These are phyloP conservation scores for Epinotia demarniana DNA, from an alignment of 2,888 invertebrate species.

Conservation along the genomic window DNA sequence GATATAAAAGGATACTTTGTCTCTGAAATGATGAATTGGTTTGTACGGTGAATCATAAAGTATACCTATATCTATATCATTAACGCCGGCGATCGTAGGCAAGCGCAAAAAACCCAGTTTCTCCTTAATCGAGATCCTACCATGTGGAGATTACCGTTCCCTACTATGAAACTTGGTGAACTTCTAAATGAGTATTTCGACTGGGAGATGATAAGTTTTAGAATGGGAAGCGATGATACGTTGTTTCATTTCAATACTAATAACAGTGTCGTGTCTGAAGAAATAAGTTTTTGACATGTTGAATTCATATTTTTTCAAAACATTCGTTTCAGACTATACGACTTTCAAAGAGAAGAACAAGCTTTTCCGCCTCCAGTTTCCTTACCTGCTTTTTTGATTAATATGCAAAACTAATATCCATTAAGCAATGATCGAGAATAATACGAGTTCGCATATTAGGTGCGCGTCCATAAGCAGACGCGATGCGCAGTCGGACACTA, in stretches of 20 bases:
- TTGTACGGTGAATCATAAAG: constrained; percentile 19
- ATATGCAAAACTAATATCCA: not conserved
- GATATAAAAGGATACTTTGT: constrained; percentile 16
- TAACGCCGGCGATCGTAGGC: constrained; percentile 33
- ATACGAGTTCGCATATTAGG: constrained; percentile 39
- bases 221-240: not conserved
- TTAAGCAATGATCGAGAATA: constrained; percentile 20
- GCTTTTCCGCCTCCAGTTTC: not conserved
- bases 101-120: constrained; percentile 47
- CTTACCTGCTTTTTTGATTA: not conserved
- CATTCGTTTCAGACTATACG: too few species aligned
- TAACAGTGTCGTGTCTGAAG: not conserved
- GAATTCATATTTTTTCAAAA: too few species aligned
- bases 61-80: constrained; percentile 42
- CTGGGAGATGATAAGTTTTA: not conserved
- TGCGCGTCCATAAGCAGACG: constrained; percentile 46
- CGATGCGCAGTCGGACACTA: constrained; percentile 47
- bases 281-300: too few species aligned
- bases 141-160: constrained; percentile 17
- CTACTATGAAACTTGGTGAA: constrained; percentile 35
- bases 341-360: too few species aligned
- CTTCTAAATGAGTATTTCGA: constrained; percentile 1
- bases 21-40: constrained; percentile 18
- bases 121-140: constrained; percentile 41
- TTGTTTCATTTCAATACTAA: too few species aligned